These are phyloP conservation scores for Dorcus hopei DNA, from an alignment of 2,888 invertebrate species.

Conservation along the genomic window DNA sequence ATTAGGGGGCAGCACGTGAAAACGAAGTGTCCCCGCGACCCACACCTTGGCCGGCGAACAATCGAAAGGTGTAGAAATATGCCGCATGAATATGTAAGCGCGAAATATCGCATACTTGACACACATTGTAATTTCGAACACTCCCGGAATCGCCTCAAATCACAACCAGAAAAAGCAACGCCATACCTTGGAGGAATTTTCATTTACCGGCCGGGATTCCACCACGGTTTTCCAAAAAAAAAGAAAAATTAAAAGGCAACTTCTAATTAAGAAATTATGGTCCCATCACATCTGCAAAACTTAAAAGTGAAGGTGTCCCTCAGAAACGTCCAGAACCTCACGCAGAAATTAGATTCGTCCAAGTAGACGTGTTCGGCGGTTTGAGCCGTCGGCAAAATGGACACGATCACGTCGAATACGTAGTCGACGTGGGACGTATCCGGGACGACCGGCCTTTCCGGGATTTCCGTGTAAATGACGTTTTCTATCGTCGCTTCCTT, in stretches of 20 bases:
- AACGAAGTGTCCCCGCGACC: slow-evolving; percentile 14
- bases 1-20: slow-evolving; percentile 12
- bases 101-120: slow-evolving; percentile 15
- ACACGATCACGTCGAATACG: background rate
- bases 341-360: background rate
- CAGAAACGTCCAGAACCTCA: background rate
- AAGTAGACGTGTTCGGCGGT: background rate
- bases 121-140: slow-evolving; percentile 10
- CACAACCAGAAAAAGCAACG: no score
- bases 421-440: background rate
- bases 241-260: no score
- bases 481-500: slow-evolving; percentile 12
- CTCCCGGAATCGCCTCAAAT: no score
- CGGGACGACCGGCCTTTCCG: background rate
- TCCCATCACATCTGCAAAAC: background rate
- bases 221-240: no score
- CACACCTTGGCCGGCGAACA: slow-evolving; percentile 16
- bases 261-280: background rate
- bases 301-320: background rate
- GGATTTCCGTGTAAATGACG: slow-evolving; percentile 12
- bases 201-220: no score
- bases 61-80: slow-evolving; percentile 18
- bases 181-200: no score
- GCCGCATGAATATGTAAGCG: slow-evolving; percentile 15
- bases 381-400: slow-evolving; percentile 1